Percentiles rank a stretch among this genome's conserved stretches.
Conservation (phyloP, 2,113 vertebrate genomes). For the Salvelinus alpinus region DNA sequence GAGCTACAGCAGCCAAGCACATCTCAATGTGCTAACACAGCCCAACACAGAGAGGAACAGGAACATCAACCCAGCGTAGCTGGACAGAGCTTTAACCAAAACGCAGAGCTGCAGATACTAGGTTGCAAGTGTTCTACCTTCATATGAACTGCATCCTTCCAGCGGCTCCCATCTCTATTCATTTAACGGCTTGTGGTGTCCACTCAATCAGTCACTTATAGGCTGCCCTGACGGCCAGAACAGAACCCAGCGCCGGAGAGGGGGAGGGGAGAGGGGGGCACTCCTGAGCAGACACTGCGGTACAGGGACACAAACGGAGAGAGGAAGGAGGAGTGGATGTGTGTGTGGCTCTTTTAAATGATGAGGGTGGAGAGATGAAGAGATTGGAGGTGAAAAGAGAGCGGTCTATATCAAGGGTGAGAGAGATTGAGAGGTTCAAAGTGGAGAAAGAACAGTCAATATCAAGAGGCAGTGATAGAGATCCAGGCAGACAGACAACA, state of each 20-base stretch:
- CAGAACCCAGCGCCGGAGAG: slow-evolving; percentile 20
- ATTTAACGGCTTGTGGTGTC: slow-evolving; percentile 61
- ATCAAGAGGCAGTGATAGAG: slow-evolving; percentile 49
- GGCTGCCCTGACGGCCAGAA: slow-evolving; percentile 50
- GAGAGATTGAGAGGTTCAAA: slow-evolving; percentile 56
- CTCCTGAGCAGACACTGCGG: slow-evolving; percentile 66
- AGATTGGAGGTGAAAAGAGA: no score
- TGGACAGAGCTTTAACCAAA: slow-evolving; percentile 22
- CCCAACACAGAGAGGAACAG: slow-evolving; percentile 1
- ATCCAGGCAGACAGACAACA: slow-evolving; percentile 55
- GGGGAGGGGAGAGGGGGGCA: slow-evolving; percentile 3
- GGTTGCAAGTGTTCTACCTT: slow-evolving; percentile 47
- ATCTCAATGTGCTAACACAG: slow-evolving; percentile 25
- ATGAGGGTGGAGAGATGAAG: slow-evolving; percentile 29
- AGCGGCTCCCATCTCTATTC: slow-evolving; percentile 66
- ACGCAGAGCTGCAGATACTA: slow-evolving; percentile 31
- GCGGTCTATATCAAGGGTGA: neutral
- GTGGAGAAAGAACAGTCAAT: slow-evolving; percentile 56
- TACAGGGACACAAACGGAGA: slow-evolving; percentile 35
- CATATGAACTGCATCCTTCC: slow-evolving; percentile 54
- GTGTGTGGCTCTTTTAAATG: slow-evolving; percentile 52
- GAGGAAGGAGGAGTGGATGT: slow-evolving; percentile 25
- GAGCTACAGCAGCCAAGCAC: neutral
- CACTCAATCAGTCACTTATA: slow-evolving; percentile 67
- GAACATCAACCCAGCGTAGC: slow-evolving; percentile 12